Conservation (phyloP, 2,797 vertebrate species). For the Eospalax fontanierii region DNA sequence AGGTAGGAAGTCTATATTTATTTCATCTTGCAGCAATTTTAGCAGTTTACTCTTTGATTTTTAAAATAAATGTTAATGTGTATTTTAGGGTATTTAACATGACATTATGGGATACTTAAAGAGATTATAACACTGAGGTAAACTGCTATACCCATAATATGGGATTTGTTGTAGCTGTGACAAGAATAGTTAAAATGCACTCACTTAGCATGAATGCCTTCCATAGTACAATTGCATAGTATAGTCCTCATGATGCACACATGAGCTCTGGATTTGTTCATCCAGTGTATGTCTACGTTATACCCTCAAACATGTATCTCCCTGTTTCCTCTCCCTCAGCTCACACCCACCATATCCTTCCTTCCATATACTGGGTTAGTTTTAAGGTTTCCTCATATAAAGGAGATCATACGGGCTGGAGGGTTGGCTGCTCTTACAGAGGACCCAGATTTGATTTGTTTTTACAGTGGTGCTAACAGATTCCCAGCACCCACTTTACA, state of each 20-base stretch:
- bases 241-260: neutral
- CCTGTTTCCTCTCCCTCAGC: neutral
- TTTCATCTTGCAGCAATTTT: neutral
- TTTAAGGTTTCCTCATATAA: neutral
- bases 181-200: neutral
- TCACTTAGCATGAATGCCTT: neutral
- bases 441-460: too few species aligned
- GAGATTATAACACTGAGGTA: neutral
- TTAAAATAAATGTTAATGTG: neutral
- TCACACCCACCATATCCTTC: neutral
- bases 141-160: neutral
- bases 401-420: neutral
- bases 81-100: neutral
- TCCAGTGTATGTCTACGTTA: neutral
- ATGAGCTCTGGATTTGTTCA: neutral
- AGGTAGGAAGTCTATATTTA: conserved; percentile 68
- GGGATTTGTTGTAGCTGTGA: neutral
- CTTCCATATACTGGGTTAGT: neutral
- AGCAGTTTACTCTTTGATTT: neutral
- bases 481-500: too few species aligned
- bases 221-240: neutral
- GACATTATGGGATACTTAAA: neutral
- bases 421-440: too few species aligned
- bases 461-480: too few species aligned
- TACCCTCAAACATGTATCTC: neutral